Base-by-base conservation (phyloP, 2,113 vertebrate species). In the Channa argus region DNA sequence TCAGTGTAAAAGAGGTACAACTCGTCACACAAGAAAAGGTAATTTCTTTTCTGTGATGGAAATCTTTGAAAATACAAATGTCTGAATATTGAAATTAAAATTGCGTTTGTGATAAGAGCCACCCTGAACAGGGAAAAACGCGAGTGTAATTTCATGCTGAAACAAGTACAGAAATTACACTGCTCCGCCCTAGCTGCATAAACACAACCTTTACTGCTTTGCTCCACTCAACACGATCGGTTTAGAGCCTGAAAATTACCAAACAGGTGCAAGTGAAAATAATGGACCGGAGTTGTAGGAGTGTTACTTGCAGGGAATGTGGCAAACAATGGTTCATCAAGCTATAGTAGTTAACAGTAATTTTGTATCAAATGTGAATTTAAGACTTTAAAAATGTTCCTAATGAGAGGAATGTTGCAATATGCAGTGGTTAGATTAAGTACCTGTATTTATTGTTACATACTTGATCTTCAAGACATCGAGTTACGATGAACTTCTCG, bases 121-220 rank as follows among this genome's bases (percentile, higher is more conserved):
- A 8, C 14, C n/a, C 15, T 1, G n/a, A 52, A 45, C 58, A 3
- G 43, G 58, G 39, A 2, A 33, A 53, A 67, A 60, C 24, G 49
- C 7, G 5, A 47, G 53, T 37, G 38, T 54, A 39, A 75, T 75
- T 70, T 80, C 41, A 49, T 70, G 53, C 65, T 3, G 6, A 59
- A 70, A 71, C 24, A 75, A 63, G 52, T 24, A 12, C 8, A 6
- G 51, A 51, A 70, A 74, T 60, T 49, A 43, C 13, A 50, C 43
- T 3, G 15, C 8, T 6, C 36, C 1, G 4, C 24, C 60, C 60
- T 14, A 60, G 70, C 45, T 75, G 60, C 60, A 49, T 64, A 49
- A 61, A 41, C 71, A 50, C 24, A 15, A 38, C 43, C 50, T 64
- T 60, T 70, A 52, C 79, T 60, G 34, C 60, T 70, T 6, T 34